Conservation (phyloP, 1,140 invertebrate species). For the Anagrus nilaparvatae region DNA sequence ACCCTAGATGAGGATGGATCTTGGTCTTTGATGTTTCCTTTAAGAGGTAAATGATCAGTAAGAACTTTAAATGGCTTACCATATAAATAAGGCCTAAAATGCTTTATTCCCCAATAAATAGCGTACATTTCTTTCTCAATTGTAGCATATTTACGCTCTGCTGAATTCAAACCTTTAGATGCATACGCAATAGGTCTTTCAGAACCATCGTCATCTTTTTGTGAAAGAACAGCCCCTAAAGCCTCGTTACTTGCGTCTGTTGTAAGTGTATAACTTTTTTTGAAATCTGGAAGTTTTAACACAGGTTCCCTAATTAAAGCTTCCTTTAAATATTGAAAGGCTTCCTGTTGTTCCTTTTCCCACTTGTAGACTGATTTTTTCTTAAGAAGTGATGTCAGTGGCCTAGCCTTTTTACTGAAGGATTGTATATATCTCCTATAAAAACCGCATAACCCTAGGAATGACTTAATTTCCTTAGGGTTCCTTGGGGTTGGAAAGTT, state of each 20-base stretch:
- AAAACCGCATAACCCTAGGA: no score
- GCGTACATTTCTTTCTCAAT: slow-evolving; percentile 27
- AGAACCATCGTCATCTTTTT: no score
- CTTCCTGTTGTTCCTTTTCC: slow-evolving; percentile 9
- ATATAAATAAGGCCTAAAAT: slow-evolving; percentile 17
- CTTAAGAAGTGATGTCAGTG: slow-evolving; percentile 28
- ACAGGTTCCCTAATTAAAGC: not conserved
- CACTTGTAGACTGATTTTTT: slow-evolving; percentile 27
- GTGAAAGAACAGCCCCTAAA: no score
- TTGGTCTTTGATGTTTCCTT: not conserved
- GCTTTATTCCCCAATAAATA: slow-evolving; percentile 13
- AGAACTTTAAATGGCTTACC: slow-evolving; percentile 14
- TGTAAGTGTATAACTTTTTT: slow-evolving; percentile 11
- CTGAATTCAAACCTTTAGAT: slow-evolving; percentile 23
- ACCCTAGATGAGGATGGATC: no score
- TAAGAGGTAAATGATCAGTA: no score
- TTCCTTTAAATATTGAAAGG: not conserved
- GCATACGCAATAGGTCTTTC: slow-evolving; percentile 25
- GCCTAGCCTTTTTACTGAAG: slow-evolving; percentile 27
- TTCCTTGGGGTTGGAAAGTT: no score
- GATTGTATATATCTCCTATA: slow-evolving; percentile 34
- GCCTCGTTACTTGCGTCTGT: slow-evolving; percentile 15
- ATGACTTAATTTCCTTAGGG: no score
- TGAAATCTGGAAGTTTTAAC: not conserved
- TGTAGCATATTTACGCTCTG: slow-evolving; percentile 32